A percentile compares a stretch with the other conserved stretches of the same genome.
These are phyloP conservation scores for Aurelia sp. DNA, from an alignment of 30 jellyfish, hydroid and myxozoan genomes.

Conservation along the genomic window DNA sequence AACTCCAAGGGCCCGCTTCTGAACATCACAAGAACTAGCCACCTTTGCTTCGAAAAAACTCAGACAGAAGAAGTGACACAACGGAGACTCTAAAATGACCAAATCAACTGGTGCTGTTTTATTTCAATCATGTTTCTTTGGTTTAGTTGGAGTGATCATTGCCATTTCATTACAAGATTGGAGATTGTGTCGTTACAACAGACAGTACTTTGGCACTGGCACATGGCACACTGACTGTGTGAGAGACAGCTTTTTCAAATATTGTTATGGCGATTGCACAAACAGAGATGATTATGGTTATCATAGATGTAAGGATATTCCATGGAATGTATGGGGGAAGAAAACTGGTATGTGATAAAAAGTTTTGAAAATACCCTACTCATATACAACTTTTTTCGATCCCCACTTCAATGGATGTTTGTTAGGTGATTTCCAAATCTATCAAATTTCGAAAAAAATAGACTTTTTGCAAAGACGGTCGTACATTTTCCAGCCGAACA, in stretches of 20 bases:
- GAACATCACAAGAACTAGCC: no score
- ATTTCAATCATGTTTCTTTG: neutral
- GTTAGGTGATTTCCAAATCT: no score
- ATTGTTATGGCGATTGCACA: neutral
- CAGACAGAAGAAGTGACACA: no score
- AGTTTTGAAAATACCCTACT: no score
- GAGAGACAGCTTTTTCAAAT: neutral
- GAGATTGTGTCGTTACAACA: neutral
- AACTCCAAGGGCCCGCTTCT: no score
- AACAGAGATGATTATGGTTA: neutral
- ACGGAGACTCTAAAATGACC: neutral
- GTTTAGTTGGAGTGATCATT: neutral
- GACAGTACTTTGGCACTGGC: neutral
- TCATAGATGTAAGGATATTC: neutral
- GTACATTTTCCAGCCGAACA: no score
- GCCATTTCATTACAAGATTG: neutral
- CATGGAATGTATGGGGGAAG: constrained; percentile 3
- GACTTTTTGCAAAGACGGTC: no score
- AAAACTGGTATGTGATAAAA: constrained; percentile 9
- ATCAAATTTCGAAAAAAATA: no score
- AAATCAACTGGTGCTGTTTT: neutral
- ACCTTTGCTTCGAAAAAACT: no score
- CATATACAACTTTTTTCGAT: no score
- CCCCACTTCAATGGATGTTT: no score
- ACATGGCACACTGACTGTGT: neutral